Percentiles rank a stretch among this genome's conserved stretches.
phyloP scores from a whole-genome alignment of 2,888 invertebrate species.

The Metacarcinus magister region DNA sequence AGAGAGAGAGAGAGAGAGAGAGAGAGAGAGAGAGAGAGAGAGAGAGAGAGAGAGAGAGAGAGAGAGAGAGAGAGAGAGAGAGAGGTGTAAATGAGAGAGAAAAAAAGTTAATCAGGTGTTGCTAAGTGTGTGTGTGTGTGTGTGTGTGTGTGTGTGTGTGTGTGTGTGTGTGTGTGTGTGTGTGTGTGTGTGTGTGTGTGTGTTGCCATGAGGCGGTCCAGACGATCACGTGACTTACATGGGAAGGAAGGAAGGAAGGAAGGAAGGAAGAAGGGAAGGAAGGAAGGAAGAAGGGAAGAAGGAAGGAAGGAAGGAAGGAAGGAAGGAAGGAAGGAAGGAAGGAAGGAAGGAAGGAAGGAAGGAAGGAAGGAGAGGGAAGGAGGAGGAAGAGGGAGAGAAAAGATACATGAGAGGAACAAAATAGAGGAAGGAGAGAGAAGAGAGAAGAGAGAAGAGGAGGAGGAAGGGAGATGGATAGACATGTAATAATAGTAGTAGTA shows the following conservation, averaged over 20 bases:
- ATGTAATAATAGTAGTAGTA: not conserved
- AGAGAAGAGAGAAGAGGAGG: too few species aligned
- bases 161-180: not conserved
- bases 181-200: not conserved
- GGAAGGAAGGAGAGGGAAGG: not conserved
- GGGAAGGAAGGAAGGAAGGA: not conserved
- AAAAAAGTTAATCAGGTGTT: too few species aligned
- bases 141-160: not conserved
- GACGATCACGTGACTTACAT: not conserved
- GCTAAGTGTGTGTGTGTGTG: not conserved
- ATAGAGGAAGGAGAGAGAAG: too few species aligned
- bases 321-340: not conserved
- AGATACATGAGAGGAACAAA: not conserved
- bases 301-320: too few species aligned
- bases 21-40: not conserved
- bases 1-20: not conserved
- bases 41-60: not conserved
- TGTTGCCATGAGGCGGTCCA: too few species aligned
- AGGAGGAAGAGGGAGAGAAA: not conserved
- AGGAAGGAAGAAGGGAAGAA: not conserved
- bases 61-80: not conserved
- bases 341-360: not conserved
- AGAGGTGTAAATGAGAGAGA: too few species aligned
- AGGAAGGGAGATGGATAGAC: too few species aligned
- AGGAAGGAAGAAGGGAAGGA: not conserved